Conservation (phyloP, 2,113 vertebrate genomes). For the Crotalus viridis region DNA sequence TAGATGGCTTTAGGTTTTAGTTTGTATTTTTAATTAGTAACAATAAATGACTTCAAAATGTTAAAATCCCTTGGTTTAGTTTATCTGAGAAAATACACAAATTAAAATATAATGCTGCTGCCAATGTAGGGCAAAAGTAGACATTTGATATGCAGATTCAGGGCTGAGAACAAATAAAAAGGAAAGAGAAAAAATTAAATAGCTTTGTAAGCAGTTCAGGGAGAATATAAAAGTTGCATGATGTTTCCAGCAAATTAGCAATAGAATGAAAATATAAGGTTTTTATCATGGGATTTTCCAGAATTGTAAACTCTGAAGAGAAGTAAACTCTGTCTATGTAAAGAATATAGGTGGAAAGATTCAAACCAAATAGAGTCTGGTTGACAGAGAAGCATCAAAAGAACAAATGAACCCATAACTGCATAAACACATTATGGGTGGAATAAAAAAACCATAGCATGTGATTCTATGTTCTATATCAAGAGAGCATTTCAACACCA, state of each 20-base stretch:
- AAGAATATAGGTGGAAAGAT: not conserved
- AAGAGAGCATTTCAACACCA: not conserved
- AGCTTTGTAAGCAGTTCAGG: not conserved
- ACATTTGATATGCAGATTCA: conserved; percentile 37
- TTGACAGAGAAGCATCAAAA: not conserved
- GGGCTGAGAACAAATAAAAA: conserved; percentile 11
- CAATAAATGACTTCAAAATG: conserved; percentile 11
- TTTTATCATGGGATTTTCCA: not conserved
- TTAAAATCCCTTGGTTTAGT: conserved; percentile 27
- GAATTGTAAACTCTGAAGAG: not conserved
- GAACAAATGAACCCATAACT: not conserved
- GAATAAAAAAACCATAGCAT: not conserved
- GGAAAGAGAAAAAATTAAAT: not conserved
- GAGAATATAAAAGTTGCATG: not conserved
- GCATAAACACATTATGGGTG: not conserved
- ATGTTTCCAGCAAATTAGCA: not conserved
- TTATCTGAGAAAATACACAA: conserved; percentile 11
- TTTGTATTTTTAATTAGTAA: conserved; percentile 29
- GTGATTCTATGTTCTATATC: not conserved
- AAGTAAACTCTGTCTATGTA: not conserved
- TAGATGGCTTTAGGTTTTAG: conserved; percentile 11
- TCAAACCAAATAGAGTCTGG: not conserved
- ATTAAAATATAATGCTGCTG: conserved; percentile 1
- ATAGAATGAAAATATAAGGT: not conserved
- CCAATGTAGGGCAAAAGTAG: conserved; percentile 13